Evolutionary conservation across 1,140 invertebrate species (phyloP).

Genomic region (Bicyclus anynana): DNA sequence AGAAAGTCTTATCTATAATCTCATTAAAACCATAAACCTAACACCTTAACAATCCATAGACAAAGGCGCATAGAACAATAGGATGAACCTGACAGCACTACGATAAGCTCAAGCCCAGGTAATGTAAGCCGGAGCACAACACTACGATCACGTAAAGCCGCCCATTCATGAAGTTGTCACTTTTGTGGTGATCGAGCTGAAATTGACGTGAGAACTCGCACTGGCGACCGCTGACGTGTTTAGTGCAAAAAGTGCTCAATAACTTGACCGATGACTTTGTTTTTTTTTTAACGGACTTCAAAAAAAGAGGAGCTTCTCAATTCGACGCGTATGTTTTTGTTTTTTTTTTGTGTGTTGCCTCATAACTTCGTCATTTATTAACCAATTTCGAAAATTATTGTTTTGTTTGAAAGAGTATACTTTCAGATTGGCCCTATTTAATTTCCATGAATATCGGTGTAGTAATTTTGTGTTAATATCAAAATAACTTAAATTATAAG

Average conservation of each 20-base stretch:
- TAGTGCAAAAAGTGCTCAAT: not conserved
- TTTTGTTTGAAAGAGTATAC: too few relatives aligned
- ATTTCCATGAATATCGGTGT: too few relatives aligned
- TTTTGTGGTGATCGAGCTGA: constrained; percentile 54
- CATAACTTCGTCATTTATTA: too few relatives aligned
- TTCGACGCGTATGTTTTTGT: too few relatives aligned
- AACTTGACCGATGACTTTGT: not conserved
- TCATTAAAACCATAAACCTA: not conserved
- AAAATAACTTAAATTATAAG: too few relatives aligned
- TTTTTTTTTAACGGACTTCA: not conserved
- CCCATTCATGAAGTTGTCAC: constrained; percentile 26
- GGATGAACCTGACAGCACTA: constrained; percentile 8
- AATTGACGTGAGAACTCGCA: constrained; percentile 57
- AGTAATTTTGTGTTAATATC: too few relatives aligned
- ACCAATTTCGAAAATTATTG: too few relatives aligned
- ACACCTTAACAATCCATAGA: constrained; percentile 6
- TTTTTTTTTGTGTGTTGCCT: too few relatives aligned
- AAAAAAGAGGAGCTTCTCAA: too few relatives aligned
- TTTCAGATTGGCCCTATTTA: too few relatives aligned
- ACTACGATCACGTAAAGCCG: constrained; percentile 17
- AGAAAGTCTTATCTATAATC: not conserved
- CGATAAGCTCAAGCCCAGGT: constrained; percentile 25
- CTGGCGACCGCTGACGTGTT: not conserved
- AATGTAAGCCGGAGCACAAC: constrained; percentile 17
- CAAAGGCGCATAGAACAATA: constrained; percentile 2